These are phyloP conservation scores for Rachycentron canadum DNA, from an alignment of 2,797 vertebrate genomes.

Conservation along the genomic window DNA sequence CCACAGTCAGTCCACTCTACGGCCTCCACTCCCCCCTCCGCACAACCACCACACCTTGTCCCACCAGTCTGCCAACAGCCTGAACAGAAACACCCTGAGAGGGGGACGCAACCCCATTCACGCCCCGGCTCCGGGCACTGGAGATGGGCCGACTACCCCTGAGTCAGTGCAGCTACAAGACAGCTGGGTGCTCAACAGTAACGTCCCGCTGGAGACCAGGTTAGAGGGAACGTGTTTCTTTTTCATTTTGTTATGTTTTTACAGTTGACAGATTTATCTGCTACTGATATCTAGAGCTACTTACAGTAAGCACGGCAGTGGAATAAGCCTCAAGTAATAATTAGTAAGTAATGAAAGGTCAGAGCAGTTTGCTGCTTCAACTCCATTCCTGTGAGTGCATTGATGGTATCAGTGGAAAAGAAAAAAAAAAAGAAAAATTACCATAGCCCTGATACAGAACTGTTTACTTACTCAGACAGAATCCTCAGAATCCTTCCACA, in stretches of 20 bases:
- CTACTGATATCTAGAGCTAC: slow-evolving; percentile 27
- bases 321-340: slow-evolving; percentile 48
- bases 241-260: slow-evolving; percentile 11
- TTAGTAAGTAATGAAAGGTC: slow-evolving; percentile 63
- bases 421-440: slow-evolving; percentile 22
- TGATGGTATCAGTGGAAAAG: slow-evolving; percentile 19
- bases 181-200: slow-evolving; percentile 97
- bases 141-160: slow-evolving; percentile 95
- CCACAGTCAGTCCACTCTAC: slow-evolving; percentile 95
- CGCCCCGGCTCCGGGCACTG: slow-evolving; percentile 89
- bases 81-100: slow-evolving; percentile 96
- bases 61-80: slow-evolving; percentile 97
- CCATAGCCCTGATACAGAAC: neutral
- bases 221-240: slow-evolving; percentile 62
- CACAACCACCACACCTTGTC: slow-evolving; percentile 97
- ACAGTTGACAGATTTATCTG: slow-evolving; percentile 27
- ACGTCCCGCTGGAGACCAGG: slow-evolving; percentile 96
- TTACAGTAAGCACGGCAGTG: slow-evolving; percentile 38
- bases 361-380: slow-evolving; percentile 41
- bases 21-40: slow-evolving; percentile 95
- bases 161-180: slow-evolving; percentile 97
- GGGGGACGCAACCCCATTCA: slow-evolving; percentile 95
- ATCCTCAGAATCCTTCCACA: neutral
- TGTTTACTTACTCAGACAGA: slow-evolving; percentile 1
- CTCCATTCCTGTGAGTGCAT: slow-evolving; percentile 50